Conservation (phyloP, 2,888 invertebrate genomes). For the Lottia gigantea region DNA sequence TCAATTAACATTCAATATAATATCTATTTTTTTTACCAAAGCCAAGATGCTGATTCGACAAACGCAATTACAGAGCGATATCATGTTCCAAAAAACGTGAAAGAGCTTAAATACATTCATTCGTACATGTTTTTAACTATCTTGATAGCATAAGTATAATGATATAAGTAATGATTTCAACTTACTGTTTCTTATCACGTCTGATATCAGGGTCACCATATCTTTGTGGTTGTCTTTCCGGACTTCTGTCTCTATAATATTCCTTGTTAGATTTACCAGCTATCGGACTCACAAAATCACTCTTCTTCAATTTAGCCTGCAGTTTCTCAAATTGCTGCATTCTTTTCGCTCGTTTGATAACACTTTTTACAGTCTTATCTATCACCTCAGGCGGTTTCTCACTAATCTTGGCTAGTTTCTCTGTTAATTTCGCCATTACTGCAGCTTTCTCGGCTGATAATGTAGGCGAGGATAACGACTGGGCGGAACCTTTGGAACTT, state of each 20-base stretch:
- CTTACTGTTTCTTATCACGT: conserved; percentile 1
- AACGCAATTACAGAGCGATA: no score
- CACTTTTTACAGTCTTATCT: conserved; percentile 1
- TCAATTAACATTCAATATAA: no score
- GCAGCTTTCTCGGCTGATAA: background rate
- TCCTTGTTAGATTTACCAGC: conserved; percentile 1
- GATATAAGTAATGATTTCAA: background rate
- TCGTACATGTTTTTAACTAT: no score
- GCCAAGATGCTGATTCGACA: no score
- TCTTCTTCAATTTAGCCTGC: background rate
- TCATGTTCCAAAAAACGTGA: no score
- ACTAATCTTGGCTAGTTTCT: conserved; percentile 4
- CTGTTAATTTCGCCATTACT: conserved; percentile 9
- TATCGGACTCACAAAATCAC: background rate
- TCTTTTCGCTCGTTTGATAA: background rate
- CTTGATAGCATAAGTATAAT: no score
- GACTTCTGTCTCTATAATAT: conserved; percentile 4
- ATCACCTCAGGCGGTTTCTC: background rate
- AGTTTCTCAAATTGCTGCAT: conserved; percentile 4
- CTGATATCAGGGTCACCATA: conserved; percentile 1
- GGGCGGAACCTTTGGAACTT: conserved; percentile 1
- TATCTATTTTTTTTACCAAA: no score
- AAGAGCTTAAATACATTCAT: no score
- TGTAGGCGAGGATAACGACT: background rate
- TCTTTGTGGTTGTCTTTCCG: conserved; percentile 5